Base-by-base conservation (phyloP, 2,797 vertebrate genomes). In the Garrulus glandarius region DNA sequence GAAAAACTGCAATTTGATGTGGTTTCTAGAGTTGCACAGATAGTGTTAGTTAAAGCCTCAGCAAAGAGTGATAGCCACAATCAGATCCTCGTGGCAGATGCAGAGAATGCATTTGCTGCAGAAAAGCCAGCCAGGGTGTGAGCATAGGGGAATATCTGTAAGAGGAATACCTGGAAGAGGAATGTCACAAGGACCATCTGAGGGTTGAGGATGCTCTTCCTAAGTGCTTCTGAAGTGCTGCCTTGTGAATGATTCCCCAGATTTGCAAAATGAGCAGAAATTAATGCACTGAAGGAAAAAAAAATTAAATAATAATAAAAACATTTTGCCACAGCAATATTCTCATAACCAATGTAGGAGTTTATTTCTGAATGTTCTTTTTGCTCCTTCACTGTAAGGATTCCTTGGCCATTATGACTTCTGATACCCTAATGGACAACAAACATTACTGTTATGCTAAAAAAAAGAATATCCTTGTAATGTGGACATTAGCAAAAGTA, bases 1-100 rank as follows among this genome's bases (percentile, higher is more conserved):
- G 92, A 94, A 95, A 95, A 95, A 77, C 85, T 95, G 95, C 88
- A 95, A 93, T 92, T 95, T 87, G 83, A 92, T 92, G 96, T 96
- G 93, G 92, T 92, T 96, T 94, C 86, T 91, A 80, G 88, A 84
- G 71, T 87, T 92, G 90, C 90, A 80, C 71, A 92, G 94, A 67
- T 67, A 94, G 87, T 49, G 67, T 67, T 81, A 87, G 90, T 55
- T 85, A 90, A 87, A 95, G 64, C 36, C 41, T 87, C 75, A 83
- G 92, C 56, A 76, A 55, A 78, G 87, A 90, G 34, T 74, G 88
- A 87, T 90, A 87, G 85, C 71, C 71, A 34, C 68, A 79, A 71
- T 86, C 68, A 94, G 83, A 44, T 46, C 57, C 27, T 36, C 0
- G 0, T 64, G 83, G 56, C 47, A 49, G 79, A 47, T 27, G 60